Percentiles rank a stretch among this genome's conserved stretches.
These are phyloP conservation scores for Bettongia penicillata DNA, from an alignment of 2,113 vertebrate species.

Conservation along the genomic window DNA sequence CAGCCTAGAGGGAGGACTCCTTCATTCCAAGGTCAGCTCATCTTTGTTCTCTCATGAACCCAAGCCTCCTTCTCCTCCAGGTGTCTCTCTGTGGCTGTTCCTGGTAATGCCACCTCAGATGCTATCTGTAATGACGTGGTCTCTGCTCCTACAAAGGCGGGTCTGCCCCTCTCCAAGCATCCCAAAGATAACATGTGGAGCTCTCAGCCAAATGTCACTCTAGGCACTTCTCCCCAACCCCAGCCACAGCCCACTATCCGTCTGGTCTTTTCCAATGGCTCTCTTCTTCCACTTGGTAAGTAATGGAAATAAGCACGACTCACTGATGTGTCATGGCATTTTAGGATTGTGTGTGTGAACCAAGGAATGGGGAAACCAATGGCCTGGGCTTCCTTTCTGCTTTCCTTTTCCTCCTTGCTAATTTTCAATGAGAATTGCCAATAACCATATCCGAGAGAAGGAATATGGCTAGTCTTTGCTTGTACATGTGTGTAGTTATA, in stretches of 20 bases:
- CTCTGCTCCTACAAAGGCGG: fast-evolving
- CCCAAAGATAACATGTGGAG: not conserved
- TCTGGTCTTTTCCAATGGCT: not conserved
- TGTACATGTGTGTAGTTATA: not conserved
- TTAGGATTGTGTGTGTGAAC: not conserved
- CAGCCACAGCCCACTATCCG: not conserved
- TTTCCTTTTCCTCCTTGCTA: fast-evolving
- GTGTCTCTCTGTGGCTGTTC: slow-evolving; percentile 70
- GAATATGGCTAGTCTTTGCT: not conserved
- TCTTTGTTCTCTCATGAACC: not conserved
- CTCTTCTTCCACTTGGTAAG: slow-evolving; percentile 66
- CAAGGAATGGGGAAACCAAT: not conserved
- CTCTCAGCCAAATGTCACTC: not conserved
- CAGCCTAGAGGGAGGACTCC: not conserved
- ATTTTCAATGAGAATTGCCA: not conserved
- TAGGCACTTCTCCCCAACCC: slow-evolving; percentile 9
- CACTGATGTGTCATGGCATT: not conserved
- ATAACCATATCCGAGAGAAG: not conserved
- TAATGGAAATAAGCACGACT: not conserved
- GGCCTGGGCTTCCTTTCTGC: not conserved
- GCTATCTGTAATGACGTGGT: slow-evolving; percentile 61
- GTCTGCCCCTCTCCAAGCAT: not conserved
- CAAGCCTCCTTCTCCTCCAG: slow-evolving; percentile 53
- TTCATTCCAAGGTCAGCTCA: not conserved
- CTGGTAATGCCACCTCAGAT: slow-evolving; percentile 71